Conservation (phyloP, 2,888 invertebrate genomes). For the Schrankia costaestrigalis region DNA sequence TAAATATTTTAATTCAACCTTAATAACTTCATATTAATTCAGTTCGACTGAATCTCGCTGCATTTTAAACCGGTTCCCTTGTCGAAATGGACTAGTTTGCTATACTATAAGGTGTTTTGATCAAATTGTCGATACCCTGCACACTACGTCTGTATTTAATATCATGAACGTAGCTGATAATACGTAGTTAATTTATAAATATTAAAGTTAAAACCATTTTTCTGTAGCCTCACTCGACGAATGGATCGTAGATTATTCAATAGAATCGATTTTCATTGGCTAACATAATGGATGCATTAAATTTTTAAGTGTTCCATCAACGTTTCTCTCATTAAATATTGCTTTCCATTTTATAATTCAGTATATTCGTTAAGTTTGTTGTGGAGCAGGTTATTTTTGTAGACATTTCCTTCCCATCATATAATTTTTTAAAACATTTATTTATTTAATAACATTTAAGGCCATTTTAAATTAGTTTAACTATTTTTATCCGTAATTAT, state of each 20-base stretch:
- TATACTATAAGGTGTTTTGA: constrained; percentile 41
- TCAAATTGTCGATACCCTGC: constrained; percentile 52
- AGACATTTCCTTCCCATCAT: constrained; percentile 4
- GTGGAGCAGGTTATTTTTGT: constrained; percentile 1
- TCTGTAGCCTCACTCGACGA: constrained; percentile 24
- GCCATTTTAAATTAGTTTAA: too few species aligned
- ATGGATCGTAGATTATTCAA: constrained; percentile 43
- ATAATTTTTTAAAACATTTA: too few species aligned
- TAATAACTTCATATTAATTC: constrained; percentile 63
- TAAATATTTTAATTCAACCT: constrained; percentile 70
- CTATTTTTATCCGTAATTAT: too few species aligned
- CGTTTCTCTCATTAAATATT: constrained; percentile 37
- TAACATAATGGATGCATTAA: constrained; percentile 41
- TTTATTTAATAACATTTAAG: too few species aligned
- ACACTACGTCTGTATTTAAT: constrained; percentile 45
- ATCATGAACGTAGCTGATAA: constrained; percentile 37
- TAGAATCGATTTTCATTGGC: constrained; percentile 44
- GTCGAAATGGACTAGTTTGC: constrained; percentile 31
- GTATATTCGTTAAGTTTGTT: constrained; percentile 6
- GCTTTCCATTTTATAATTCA: constrained; percentile 29
- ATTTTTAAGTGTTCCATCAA: constrained; percentile 39
- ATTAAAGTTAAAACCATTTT: constrained; percentile 26
- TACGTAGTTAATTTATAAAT: constrained; percentile 16
- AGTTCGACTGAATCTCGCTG: constrained; percentile 31
- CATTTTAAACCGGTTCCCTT: constrained; percentile 49